Evolutionary conservation across 1,140 invertebrate genomes (phyloP).

Genomic region (Eurosta solidaginis): DNA sequence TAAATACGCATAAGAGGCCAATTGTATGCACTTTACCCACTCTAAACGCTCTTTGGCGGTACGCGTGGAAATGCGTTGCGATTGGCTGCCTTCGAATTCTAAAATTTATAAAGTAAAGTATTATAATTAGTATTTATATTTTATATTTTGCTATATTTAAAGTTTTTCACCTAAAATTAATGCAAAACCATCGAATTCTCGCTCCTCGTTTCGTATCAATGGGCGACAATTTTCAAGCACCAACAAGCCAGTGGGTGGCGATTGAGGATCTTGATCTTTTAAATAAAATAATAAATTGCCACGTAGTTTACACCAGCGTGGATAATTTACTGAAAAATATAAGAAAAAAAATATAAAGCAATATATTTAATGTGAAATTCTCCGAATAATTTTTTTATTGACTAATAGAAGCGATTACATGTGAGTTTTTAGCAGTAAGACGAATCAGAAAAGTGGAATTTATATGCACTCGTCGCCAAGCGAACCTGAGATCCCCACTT

Average conservation of each 20-base stretch:
- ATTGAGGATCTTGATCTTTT: slow-evolving; percentile 86
- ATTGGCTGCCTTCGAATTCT: slow-evolving; percentile 83
- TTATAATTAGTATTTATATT: neutral
- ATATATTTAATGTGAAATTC: neutral
- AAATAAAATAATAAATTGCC: slow-evolving; percentile 95
- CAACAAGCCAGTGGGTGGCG: slow-evolving; percentile 84
- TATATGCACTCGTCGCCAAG: too few relatives aligned
- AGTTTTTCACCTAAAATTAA: slow-evolving; percentile 71
- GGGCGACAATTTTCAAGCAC: slow-evolving; percentile 85
- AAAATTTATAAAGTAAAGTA: slow-evolving; percentile 39
- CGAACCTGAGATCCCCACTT: too few relatives aligned
- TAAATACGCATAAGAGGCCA: slow-evolving; percentile 84
- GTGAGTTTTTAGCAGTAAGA: too few relatives aligned
- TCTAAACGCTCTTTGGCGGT: slow-evolving; percentile 80
- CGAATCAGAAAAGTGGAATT: too few relatives aligned
- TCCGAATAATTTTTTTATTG: neutral
- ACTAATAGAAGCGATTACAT: too few relatives aligned
- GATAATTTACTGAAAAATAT: slow-evolving; percentile 72
- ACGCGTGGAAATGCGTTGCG: slow-evolving; percentile 78
- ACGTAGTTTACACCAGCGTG: slow-evolving; percentile 87
- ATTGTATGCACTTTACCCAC: slow-evolving; percentile 85
- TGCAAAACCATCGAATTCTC: slow-evolving; percentile 65
- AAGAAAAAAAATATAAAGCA: neutral
- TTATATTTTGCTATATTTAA: neutral
- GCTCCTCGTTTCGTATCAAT: slow-evolving; percentile 58